These are phyloP conservation scores for Tuta absoluta DNA, from an alignment of 2,888 invertebrate species.

Conservation along the genomic window DNA sequence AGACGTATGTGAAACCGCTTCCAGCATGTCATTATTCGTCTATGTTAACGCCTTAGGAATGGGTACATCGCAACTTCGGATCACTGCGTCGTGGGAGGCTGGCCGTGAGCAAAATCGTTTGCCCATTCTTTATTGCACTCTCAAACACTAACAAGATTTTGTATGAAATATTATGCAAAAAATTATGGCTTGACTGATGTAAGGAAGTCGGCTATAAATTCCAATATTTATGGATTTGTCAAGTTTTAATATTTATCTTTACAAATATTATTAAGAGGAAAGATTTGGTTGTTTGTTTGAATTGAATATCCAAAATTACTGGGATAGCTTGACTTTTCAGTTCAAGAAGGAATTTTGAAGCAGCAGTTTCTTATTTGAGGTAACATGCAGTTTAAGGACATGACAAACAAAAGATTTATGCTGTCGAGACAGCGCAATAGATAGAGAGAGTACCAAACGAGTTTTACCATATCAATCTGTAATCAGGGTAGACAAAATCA, in stretches of 20 bases:
- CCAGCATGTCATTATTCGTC: conserved; percentile 42
- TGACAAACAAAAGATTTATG: too few relatives aligned
- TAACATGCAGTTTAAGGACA: too few relatives aligned
- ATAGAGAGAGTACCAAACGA: too few relatives aligned
- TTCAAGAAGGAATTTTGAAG: too few relatives aligned
- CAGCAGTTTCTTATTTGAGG: too few relatives aligned
- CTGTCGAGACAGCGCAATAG: too few relatives aligned
- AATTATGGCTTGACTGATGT: conserved; percentile 15
- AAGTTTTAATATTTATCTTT: background rate
- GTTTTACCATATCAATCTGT: too few relatives aligned
- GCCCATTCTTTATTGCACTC: conserved; percentile 37
- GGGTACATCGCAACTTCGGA: conserved; percentile 56
- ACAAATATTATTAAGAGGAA: too few relatives aligned
- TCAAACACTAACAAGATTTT: conserved; percentile 25
- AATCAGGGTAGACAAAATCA: too few relatives aligned
- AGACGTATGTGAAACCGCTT: conserved; percentile 36
- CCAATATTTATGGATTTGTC: background rate
- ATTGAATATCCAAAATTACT: too few relatives aligned
- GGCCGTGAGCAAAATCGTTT: conserved; percentile 39
- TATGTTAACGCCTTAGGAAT: conserved; percentile 47
- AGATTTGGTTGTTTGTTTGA: too few relatives aligned
- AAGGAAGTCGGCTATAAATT: background rate
- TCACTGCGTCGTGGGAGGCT: conserved; percentile 66
- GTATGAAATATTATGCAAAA: conserved; percentile 31
- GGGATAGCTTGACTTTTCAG: too few relatives aligned